Percentiles rank a stretch among this genome's conserved stretches.
Conservation (phyloP, 2,888 invertebrate species). For the Monopis laevigella region DNA sequence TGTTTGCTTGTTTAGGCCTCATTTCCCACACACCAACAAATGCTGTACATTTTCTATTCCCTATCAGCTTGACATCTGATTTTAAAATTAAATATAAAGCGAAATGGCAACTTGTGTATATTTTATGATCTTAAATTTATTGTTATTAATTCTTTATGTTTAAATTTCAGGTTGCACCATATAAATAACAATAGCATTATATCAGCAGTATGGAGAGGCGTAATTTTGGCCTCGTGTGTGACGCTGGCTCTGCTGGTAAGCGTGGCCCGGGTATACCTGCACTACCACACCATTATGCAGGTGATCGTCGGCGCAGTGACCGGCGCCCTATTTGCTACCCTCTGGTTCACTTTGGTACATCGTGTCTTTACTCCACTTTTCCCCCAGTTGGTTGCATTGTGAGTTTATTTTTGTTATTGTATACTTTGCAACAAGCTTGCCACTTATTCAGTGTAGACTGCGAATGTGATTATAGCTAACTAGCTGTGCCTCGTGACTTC, state of each 20-base stretch:
- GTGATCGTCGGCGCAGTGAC: conserved; percentile 81
- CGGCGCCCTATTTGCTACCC: conserved; percentile 76
- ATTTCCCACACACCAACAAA: too few relatives aligned
- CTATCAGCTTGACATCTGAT: too few relatives aligned
- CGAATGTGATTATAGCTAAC: too few relatives aligned
- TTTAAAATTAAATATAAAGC: too few relatives aligned
- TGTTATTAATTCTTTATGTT: too few relatives aligned
- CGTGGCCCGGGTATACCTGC: conserved; percentile 81
- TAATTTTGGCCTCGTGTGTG: conserved; percentile 71
- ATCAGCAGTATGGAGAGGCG: conserved; percentile 77
- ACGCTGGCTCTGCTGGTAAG: conserved; percentile 69
- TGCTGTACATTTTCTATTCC: too few relatives aligned
- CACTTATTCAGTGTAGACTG: too few relatives aligned
- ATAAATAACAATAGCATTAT: conserved; percentile 82
- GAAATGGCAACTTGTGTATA: too few relatives aligned
- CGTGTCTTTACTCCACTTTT: conserved; percentile 84
- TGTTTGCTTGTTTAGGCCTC: too few relatives aligned
- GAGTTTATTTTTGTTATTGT: conserved; percentile 39
- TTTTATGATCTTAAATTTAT: too few relatives aligned
- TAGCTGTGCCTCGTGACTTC: too few relatives aligned
- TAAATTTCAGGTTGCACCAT: conserved; percentile 78
- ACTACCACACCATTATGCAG: conserved; percentile 86
- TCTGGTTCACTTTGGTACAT: conserved; percentile 87
- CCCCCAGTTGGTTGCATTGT: conserved; percentile 87
- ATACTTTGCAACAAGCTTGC: too few relatives aligned